Evolutionary conservation across 2,888 invertebrate species (phyloP), one percentile per base, ranked within the genome.

Genomic region (Tillus elongatus): DNA sequence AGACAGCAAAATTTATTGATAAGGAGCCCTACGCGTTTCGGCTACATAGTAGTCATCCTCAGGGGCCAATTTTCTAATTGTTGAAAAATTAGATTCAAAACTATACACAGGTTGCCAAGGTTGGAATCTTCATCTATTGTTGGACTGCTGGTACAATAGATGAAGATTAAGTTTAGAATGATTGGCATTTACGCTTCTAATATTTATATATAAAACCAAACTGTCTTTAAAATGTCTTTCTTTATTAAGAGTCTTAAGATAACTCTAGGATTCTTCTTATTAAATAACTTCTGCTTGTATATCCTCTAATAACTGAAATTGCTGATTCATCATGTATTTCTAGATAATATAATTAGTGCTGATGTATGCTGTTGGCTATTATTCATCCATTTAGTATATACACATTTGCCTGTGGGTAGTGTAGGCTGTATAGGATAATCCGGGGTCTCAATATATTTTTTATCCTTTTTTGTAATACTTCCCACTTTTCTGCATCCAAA

Each of bases 371-470:
- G 6, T 8, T n/a, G 6, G n/a, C 24, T 19, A 19, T n/a, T n/a
- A 19, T n/a, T n/a, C n/a, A n/a, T 8, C 24, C 24, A 19, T 8
- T 6, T 19, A 8, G 6, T n/a, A 8, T 6, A 6, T 19, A n/a
- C 24, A 19, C 24, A 8, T 8, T 19, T 19, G n/a, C n/a, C 6
- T 6, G 6, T 29, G 4, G 30, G n/a, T 29, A 29, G 4, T 4
- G 11, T 11, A 6, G 30, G 30, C n/a, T 11, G n/a, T 11, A 29
- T 29, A 29, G 30, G 30, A 29, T 29, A 29, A 10, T 29, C 30
- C 6, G 30, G 4, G 11, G 30, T 29, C 6, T 29, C 30, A 29
- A 11, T 29, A 8, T 11, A 9, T 10, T 29, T 11, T 29, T 29
- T 11, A 29, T 29, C 30, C n/a, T 29, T 4, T 11, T 10, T 29